These are phyloP conservation scores for Gymnopithys bicolor DNA, from an alignment of 2,797 vertebrate genomes.

Conservation along the genomic window DNA sequence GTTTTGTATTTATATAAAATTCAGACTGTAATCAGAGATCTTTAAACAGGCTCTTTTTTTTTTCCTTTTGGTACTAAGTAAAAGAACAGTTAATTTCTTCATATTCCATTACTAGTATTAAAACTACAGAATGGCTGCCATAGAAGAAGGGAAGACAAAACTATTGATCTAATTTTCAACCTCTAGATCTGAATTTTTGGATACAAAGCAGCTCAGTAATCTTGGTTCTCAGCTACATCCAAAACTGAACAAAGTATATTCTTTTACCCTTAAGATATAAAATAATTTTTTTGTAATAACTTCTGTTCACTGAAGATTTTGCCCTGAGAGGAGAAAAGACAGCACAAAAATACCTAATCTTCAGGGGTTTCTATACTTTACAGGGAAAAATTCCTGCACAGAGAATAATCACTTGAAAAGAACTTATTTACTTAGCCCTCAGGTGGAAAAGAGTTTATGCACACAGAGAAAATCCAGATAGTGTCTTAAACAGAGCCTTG, in stretches of 20 bases:
- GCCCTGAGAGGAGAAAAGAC: conserved; percentile 37
- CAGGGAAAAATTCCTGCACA: conserved; percentile 25
- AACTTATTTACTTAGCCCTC: conserved; percentile 62
- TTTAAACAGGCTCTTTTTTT: background rate
- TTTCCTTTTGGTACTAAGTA: background rate
- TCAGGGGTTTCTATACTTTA: conserved; percentile 10
- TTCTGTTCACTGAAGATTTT: conserved; percentile 48
- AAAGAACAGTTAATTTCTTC: background rate
- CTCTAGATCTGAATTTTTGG: background rate
- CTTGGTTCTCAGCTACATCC: conserved; percentile 3
- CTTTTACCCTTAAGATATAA: conserved; percentile 14
- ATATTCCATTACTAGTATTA: background rate
- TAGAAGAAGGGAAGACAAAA: background rate
- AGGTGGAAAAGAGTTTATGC: conserved; percentile 40
- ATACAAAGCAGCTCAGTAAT: background rate
- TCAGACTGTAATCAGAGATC: background rate
- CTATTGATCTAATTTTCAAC: conserved; percentile 1
- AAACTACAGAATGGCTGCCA: background rate
- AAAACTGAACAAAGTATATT: background rate
- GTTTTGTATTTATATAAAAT: background rate
- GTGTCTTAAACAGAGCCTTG: conserved; percentile 26
- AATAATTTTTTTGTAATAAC: conserved; percentile 38
- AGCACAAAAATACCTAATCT: conserved; percentile 42
- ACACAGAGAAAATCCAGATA: conserved; percentile 44
- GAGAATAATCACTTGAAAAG: conserved; percentile 46